phyloP scores from a whole-genome alignment of 2,797 vertebrate species.

The Ciconia nigra region DNA sequence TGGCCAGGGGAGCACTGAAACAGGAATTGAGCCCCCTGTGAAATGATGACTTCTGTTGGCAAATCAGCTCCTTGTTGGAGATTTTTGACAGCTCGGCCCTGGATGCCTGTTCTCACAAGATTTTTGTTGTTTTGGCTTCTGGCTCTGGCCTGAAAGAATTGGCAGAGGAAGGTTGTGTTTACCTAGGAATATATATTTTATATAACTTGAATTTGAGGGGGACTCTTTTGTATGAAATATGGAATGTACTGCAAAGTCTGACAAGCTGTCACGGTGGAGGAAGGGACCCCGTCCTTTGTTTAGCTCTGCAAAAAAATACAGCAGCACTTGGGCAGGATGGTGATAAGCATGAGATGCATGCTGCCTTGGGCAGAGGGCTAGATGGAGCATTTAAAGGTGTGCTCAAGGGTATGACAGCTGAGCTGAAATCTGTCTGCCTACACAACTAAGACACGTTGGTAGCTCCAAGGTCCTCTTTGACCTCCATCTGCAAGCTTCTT shows the following conservation, averaged over 20 bases:
- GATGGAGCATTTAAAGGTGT: neutral
- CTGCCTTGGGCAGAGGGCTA: neutral
- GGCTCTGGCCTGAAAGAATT: neutral
- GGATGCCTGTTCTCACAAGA: neutral
- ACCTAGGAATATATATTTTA: slow-evolving; percentile 17
- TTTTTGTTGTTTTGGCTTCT: slow-evolving; percentile 22
- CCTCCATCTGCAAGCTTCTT: neutral
- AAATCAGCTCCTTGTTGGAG: neutral
- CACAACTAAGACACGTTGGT: neutral
- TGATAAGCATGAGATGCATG: neutral
- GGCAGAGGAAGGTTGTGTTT: slow-evolving; percentile 23
- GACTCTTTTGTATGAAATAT: slow-evolving; percentile 8
- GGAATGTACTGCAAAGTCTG: neutral
- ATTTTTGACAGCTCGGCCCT: slow-evolving; percentile 8
- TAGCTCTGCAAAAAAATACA: neutral
- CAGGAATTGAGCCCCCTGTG: neutral
- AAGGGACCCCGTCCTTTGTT: neutral
- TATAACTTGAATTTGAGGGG: neutral
- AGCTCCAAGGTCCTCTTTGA: neutral
- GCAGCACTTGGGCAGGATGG: neutral
- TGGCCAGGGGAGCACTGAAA: neutral
- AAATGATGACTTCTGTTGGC: neutral
- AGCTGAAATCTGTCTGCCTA: neutral
- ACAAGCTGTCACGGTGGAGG: neutral
- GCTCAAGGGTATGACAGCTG: neutral